phyloP scores from a whole-genome alignment of 2,113 vertebrate genomes.

The Arvicanthis niloticus region DNA sequence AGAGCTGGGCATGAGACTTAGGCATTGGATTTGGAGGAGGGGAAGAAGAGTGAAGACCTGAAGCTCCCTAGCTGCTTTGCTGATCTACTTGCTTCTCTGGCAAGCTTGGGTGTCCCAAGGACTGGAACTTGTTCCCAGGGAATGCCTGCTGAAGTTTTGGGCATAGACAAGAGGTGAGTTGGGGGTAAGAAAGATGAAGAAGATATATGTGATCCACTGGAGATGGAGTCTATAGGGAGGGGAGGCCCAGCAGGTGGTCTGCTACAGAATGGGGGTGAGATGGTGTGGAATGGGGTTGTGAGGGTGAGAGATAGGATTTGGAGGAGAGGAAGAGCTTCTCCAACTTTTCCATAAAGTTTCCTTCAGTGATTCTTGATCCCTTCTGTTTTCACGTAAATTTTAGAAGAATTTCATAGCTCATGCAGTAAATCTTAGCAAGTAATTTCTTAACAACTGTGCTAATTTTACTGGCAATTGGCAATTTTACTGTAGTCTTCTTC shows the following conservation, averaged over 20 bases:
- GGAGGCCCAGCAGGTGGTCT: neutral
- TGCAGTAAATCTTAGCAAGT: neutral
- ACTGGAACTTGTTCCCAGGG: neutral
- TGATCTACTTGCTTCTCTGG: neutral
- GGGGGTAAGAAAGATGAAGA: neutral
- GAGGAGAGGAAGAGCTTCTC: neutral
- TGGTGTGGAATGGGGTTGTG: neutral
- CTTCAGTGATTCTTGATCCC: neutral
- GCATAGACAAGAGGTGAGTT: neutral
- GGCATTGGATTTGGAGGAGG: neutral
- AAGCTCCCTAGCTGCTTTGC: neutral
- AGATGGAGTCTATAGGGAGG: neutral
- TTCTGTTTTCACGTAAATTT: neutral
- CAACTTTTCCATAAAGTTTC: neutral
- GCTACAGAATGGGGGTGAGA: neutral
- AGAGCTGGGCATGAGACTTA: neutral
- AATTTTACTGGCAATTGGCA: neutral
- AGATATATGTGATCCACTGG: neutral
- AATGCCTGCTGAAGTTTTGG: neutral
- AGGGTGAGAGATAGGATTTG: neutral
- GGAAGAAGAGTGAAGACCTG: neutral
- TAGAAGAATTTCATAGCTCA: neutral
- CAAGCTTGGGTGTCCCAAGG: neutral
- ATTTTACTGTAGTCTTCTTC: neutral
- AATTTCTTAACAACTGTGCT: neutral